A percentile compares a stretch with the other conserved stretches of the same genome.
Conservation (phyloP, 2,888 invertebrate species). For the Nematopogon swammerdamellus region DNA sequence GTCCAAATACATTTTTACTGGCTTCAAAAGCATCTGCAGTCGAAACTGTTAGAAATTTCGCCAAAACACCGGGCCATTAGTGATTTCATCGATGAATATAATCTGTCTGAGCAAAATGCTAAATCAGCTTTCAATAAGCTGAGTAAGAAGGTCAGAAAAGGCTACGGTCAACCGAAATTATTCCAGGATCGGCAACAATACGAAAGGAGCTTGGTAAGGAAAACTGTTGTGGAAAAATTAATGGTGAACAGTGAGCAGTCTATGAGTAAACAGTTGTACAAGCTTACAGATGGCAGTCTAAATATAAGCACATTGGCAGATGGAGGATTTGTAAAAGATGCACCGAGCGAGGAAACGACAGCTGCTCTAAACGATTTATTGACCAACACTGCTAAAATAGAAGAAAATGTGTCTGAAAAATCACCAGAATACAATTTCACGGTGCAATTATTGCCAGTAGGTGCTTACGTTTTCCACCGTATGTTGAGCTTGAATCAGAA, state of each 20-base stretch:
- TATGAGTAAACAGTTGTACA: slow-evolving; percentile 25
- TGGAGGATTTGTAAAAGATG: slow-evolving; percentile 15
- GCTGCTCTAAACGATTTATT: slow-evolving; percentile 20
- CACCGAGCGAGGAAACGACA: slow-evolving; percentile 22
- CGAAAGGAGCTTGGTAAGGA: slow-evolving; percentile 19
- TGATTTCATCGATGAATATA: slow-evolving; percentile 9
- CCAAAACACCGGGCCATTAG: background rate
- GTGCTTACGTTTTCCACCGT: slow-evolving; percentile 46
- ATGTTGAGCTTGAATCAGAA: slow-evolving; percentile 26
- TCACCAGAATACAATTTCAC: slow-evolving; percentile 19
- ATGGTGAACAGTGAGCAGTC: slow-evolving; percentile 28
- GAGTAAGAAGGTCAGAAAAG: slow-evolving; percentile 36
- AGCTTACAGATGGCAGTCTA: slow-evolving; percentile 18
- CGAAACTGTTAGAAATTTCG: slow-evolving; percentile 15
- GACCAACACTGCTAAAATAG: slow-evolving; percentile 12
- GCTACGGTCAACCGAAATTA: slow-evolving; percentile 35
- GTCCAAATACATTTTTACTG: slow-evolving; percentile 71
- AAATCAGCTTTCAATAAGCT: slow-evolving; percentile 26
- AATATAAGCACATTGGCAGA: background rate
- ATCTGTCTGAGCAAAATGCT: background rate
- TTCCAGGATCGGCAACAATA: slow-evolving; percentile 27
- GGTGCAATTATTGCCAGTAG: slow-evolving; percentile 55
- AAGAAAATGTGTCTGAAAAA: slow-evolving; percentile 12
- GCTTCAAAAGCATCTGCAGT: slow-evolving; percentile 63
- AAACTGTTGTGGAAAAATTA: slow-evolving; percentile 21